A percentile compares a stretch with the other conserved stretches of the same genome.
These are phyloP conservation scores for Carterocephalus palaemon DNA, from an alignment of 2,888 invertebrate species.

Conservation along the genomic window DNA sequence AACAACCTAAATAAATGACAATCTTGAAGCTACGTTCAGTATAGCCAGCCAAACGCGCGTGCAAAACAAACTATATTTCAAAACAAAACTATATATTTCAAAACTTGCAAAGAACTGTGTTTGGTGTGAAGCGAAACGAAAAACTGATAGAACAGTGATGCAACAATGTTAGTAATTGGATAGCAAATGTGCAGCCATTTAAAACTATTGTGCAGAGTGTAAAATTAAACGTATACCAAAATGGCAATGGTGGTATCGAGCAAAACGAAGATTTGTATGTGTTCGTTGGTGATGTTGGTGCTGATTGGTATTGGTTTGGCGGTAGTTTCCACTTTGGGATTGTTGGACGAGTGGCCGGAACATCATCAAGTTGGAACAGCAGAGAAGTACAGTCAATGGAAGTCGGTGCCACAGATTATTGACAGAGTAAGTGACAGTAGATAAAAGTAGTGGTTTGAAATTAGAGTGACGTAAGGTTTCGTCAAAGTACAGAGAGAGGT, in stretches of 20 bases:
- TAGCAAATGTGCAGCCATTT: no score
- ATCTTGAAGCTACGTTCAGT: no score
- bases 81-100: no score
- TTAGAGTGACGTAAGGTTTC: constrained; percentile 5
- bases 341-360: constrained; percentile 39
- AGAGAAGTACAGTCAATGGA: constrained; percentile 55
- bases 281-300: constrained; percentile 49
- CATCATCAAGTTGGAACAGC: constrained; percentile 46
- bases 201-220: constrained; percentile 1
- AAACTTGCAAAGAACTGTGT: no score
- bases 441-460: no score
- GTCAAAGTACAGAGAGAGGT: no score
- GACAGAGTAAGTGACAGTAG: constrained; percentile 52
- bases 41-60: no score
- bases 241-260: constrained; percentile 70
- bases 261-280: constrained; percentile 59
- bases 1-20: no score
- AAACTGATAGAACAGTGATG: neutral
- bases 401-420: constrained; percentile 42
- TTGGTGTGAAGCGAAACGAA: no score
- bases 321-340: constrained; percentile 51
- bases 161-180: no score
- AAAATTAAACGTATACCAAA: constrained; percentile 32
- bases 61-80: no score
- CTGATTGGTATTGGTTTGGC: constrained; percentile 55